Percentiles rank a stretch among this genome's conserved stretches.
Conservation (phyloP, 2,888 invertebrate genomes). For the Macaria liturata region DNA sequence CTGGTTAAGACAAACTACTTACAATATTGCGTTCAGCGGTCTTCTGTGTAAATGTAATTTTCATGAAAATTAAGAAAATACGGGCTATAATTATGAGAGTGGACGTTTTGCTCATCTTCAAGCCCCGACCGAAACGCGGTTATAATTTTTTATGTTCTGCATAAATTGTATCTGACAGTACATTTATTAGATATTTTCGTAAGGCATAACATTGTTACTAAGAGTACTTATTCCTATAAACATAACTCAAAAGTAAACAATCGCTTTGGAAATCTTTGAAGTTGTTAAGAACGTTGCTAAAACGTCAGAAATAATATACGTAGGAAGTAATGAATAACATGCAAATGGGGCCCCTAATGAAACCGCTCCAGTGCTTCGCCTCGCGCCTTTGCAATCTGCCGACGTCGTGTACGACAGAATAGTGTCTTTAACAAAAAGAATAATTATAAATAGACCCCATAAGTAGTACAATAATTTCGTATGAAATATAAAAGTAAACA, state of each 20-base stretch:
- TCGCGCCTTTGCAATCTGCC: constrained; percentile 31
- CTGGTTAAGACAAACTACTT: constrained; percentile 12
- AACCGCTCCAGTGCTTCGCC: constrained; percentile 45
- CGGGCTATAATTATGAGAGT: too few relatives aligned
- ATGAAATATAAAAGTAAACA: too few relatives aligned
- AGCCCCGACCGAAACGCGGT: too few relatives aligned
- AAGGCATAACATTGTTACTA: too few relatives aligned
- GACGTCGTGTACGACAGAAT: constrained; percentile 9
- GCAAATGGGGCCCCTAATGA: constrained; percentile 68
- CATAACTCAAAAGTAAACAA: not conserved
- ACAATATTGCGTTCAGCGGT: constrained; percentile 1
- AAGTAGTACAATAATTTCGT: too few relatives aligned
- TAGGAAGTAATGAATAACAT: constrained; percentile 67
- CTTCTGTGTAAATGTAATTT: constrained; percentile 9
- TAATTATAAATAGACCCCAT: too few relatives aligned
- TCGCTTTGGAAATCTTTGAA: constrained; percentile 28
- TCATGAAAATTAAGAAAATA: constrained; percentile 1
- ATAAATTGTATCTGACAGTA: too few relatives aligned
- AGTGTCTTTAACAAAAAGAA: not conserved
- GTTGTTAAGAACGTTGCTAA: constrained; percentile 33
- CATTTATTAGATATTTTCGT: too few relatives aligned
- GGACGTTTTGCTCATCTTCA: too few relatives aligned
- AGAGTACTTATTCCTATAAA: not conserved
- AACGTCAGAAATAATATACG: constrained; percentile 47
- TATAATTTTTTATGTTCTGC: too few relatives aligned